A percentile compares a stretch with the other conserved stretches of the same genome.
Conservation (phyloP, 92 coral and sea anemone genomes). For the Epizoanthus stellaris region DNA sequence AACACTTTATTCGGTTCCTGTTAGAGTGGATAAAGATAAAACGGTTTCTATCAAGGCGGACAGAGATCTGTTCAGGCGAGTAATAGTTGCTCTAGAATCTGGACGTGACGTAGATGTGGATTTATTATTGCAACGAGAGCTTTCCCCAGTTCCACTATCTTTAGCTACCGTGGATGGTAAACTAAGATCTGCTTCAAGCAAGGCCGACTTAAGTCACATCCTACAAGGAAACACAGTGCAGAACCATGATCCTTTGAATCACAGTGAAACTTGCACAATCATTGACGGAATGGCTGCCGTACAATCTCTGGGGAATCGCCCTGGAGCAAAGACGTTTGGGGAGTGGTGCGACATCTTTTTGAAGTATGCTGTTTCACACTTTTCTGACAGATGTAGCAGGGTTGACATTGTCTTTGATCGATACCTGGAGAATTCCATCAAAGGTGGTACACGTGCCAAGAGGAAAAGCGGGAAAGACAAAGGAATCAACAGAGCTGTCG, state of each 20-base stretch:
- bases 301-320: too few relatives aligned
- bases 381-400: constrained; percentile 57
- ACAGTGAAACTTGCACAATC: too few relatives aligned
- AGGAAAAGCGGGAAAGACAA: constrained; percentile 49
- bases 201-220: constrained; percentile 63
- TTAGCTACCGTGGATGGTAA: too few relatives aligned
- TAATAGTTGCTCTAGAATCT: constrained; percentile 71
- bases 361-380: constrained; percentile 48
- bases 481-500: constrained; percentile 61
- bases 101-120: constrained; percentile 68
- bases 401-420: constrained; percentile 74
- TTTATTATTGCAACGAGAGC: constrained; percentile 47
- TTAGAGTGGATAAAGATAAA: constrained; percentile 62
- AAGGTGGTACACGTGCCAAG: constrained; percentile 20
- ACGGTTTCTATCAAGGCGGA: constrained; percentile 62
- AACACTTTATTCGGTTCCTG: constrained; percentile 64
- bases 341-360: constrained; percentile 71
- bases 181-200: constrained; percentile 25
- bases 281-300: too few relatives aligned
- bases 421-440: constrained; percentile 65
- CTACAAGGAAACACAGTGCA: constrained; percentile 41
- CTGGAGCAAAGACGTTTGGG: constrained; percentile 65
- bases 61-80: constrained; percentile 68
- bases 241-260: constrained; percentile 40
- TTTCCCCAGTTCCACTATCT: constrained; percentile 61